Base-by-base conservation (phyloP, 1,140 invertebrate species). In the Tribolium madens region DNA sequence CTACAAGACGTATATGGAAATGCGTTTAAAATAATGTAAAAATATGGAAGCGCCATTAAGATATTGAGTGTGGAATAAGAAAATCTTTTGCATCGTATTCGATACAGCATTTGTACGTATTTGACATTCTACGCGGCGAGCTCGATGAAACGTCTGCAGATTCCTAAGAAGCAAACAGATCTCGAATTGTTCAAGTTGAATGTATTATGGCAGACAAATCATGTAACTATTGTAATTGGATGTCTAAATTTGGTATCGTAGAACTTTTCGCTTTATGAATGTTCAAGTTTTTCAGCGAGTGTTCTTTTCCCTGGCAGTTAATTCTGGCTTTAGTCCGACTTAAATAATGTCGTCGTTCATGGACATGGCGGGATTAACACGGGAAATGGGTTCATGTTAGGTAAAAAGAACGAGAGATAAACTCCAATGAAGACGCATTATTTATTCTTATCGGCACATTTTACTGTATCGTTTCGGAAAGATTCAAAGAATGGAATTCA, bases 381-480 rank as follows among this genome's bases (percentile, higher is more conserved):
- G 75, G 78, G 79, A 81, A 81, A 82, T 82, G 75, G 81, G 76
- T 81, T 78, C 77, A 81, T 78, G 79, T 75, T 72, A 77, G 71
- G 79, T 68, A 74, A 79, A 82, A 80, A 75, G 80, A 73, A 77
- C 74, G 57, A 13, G 52, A 79, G 81, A 82, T 82, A 82, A 82
- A 81, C 76, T 60, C 68, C 57, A 81, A 82, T 81, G 81, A 79
- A 70, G 46, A 74, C 64, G 76, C 79, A 76, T 82, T 82, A 82
- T 82, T 82, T 82, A 82, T 82, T 82, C 81, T 82, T 82, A 82
- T 82, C 81, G 76, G 77, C 79, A 77, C 76, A 68, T 79, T 75
- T 75, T 64, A 75, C 53, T 82, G 81, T 82, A 81, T 81, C 78
- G 80, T 77, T 78, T 79, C 73, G 79, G 52, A 76, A 78, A 78